Percentiles rank a stretch among this genome's conserved stretches.
phyloP scores from a whole-genome alignment of 2,113 vertebrate species.

The Nyctibius bracteatus region DNA sequence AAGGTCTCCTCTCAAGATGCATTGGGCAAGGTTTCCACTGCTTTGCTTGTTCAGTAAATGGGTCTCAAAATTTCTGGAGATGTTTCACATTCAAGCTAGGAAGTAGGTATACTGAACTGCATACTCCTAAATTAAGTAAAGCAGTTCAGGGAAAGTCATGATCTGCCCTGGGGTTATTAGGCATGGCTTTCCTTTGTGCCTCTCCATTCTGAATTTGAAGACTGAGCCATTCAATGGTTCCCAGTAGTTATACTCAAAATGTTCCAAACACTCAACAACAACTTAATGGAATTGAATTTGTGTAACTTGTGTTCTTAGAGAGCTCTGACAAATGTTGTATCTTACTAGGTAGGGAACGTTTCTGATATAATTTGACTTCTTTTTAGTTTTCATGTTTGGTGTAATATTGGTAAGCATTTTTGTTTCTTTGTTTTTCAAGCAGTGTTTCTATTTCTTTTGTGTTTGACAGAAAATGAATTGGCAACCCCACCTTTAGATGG shows the following conservation, averaged over 20 bases:
- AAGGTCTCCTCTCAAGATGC: not conserved
- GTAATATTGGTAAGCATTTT: not conserved
- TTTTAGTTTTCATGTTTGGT: not conserved
- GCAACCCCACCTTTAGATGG: constrained; percentile 90
- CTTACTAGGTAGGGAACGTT: not conserved
- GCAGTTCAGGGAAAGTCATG: not conserved
- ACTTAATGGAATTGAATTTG: not conserved
- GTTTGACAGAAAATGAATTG: constrained; percentile 83
- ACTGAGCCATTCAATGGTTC: not conserved
- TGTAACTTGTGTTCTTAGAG: not conserved
- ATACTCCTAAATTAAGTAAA: not conserved
- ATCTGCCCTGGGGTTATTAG: not conserved
- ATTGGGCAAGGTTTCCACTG: not conserved
- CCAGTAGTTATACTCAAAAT: not conserved
- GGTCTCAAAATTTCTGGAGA: not conserved
- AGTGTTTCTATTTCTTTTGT: not conserved
- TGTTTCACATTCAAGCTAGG: not conserved
- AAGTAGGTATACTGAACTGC: not conserved
- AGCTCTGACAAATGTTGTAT: not conserved
- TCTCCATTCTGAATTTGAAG: not conserved
- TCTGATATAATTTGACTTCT: not conserved
- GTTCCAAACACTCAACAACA: not conserved
- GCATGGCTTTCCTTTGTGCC: not conserved
- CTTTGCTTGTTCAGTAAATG: not conserved
- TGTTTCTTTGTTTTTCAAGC: not conserved